phyloP scores from a whole-genome alignment of 2,113 vertebrate species.

The Alligator sinensis region DNA sequence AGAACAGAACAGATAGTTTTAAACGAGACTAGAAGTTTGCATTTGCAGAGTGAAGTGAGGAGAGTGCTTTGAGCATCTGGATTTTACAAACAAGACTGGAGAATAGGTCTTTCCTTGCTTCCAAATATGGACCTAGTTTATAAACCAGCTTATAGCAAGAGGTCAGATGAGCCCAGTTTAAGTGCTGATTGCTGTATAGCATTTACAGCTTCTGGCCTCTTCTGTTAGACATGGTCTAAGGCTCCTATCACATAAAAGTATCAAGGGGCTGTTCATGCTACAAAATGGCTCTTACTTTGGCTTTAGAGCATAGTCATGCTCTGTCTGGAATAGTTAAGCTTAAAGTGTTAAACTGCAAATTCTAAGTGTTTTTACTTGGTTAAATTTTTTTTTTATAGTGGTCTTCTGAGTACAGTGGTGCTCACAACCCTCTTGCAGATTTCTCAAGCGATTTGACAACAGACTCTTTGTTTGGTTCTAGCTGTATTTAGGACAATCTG shows the following conservation, averaged over 20 bases:
- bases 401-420: not conserved
- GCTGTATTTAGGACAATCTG: constrained; percentile 64
- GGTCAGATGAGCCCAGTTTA: rapidly evolving
- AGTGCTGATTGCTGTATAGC: rapidly evolving
- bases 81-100: not conserved
- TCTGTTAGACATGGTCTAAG: not conserved
- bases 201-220: not conserved
- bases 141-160: not conserved
- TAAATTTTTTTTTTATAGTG: not conserved
- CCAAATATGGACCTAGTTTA: rapidly evolving
- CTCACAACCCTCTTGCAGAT: constrained; percentile 38
- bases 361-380: not conserved
- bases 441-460: constrained; percentile 48
- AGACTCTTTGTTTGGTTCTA: constrained; percentile 59
- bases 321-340: not conserved
- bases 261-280: not conserved
- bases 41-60: not conserved
- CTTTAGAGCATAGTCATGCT: not conserved
- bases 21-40: not conserved
- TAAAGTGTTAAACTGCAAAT: too few species aligned
- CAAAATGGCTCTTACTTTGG: not conserved
- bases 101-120: not conserved
- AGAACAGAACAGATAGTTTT: not conserved
- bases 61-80: not conserved
- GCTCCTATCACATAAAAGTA: too few species aligned